Evolutionary conservation across 2,113 vertebrate genomes (phyloP).

Genomic region (Furnarius figulus): DNA sequence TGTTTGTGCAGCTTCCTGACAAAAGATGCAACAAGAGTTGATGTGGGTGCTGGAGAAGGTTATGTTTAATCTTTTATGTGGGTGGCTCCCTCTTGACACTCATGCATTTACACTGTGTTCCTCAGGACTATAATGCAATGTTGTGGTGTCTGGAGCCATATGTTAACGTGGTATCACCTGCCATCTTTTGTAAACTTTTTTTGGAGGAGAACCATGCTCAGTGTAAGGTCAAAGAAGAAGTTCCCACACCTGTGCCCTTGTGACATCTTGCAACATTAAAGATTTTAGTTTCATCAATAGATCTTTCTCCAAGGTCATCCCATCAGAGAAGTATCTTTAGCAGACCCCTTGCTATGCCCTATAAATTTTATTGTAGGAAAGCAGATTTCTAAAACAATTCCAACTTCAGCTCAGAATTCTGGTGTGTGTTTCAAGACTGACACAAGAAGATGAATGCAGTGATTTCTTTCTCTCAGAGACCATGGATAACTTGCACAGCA

Average conservation of each 20-base stretch:
- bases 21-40: not conserved
- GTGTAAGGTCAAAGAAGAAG: not conserved
- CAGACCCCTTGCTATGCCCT: not conserved
- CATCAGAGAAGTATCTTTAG: not conserved
- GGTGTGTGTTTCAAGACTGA: not conserved
- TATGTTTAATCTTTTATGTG: slow-evolving; percentile 42
- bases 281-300: not conserved
- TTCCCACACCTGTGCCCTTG: not conserved
- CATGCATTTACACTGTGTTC: not conserved
- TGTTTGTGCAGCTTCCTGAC: not conserved
- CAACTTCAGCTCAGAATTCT: not conserved
- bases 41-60: not conserved
- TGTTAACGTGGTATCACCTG: not conserved
- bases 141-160: not conserved
- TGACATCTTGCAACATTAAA: not conserved
- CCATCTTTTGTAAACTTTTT: not conserved
- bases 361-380: not conserved
- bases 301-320: not conserved
- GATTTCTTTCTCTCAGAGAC: not conserved
- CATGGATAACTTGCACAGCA: not conserved
- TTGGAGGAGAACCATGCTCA: not conserved
- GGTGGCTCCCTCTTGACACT: not conserved
- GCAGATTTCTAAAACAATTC: not conserved
- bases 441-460: not conserved
- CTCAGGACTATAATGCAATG: not conserved